Evolutionary conservation across 2,113 vertebrate species (phyloP), one percentile per base, ranked within the genome.

Genomic region (Illadopsis cleaveri): DNA sequence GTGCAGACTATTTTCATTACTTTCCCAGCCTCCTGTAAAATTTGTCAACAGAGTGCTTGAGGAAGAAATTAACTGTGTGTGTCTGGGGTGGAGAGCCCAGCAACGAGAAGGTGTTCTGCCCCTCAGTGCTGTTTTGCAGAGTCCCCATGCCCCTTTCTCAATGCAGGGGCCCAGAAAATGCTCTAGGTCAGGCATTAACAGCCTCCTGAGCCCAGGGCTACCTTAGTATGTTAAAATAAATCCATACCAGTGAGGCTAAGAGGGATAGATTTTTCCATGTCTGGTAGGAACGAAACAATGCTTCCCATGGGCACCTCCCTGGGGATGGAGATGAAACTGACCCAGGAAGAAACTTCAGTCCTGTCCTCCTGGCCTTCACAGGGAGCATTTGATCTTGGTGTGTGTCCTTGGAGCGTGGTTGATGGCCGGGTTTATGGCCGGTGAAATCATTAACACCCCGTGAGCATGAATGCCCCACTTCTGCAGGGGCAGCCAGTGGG

Each of bases 11-110:
- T 92, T 94, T 96, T 93, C 95, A 95, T 88, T 95, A 33, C 94
- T 96, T 88, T 97, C 82, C 93, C 93, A 92, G 64, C 30, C 82
- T 88, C 79, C 88, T 81, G 79, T 96, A 95, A 96, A 97, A 96
- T 96, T 94, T 90, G 85, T 89, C 93, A 75, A 56, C 40, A 21
- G 90, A 90, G 82, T 94, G 85, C 61, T 90, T 86, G 60, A 78
- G 85, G 65, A 92, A 81, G 68, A 81, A 70, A 78, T 95, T 93
- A 94, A 94, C 71, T 5, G 11, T 58, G 42, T 91, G 62, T 64
- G 60, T 54, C 51, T 78, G 58, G 56, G 47, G 13, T 54, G 56
- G 60, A 86, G 25, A 80, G 79, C 64, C 81, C 76, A 21, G 68
- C 56, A 73, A n/a, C 0, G 12, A 68, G 51, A 44, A 77, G 24